Conservation (phyloP, 1,140 invertebrate genomes). For the Daktulosphaira vitifoliae region DNA sequence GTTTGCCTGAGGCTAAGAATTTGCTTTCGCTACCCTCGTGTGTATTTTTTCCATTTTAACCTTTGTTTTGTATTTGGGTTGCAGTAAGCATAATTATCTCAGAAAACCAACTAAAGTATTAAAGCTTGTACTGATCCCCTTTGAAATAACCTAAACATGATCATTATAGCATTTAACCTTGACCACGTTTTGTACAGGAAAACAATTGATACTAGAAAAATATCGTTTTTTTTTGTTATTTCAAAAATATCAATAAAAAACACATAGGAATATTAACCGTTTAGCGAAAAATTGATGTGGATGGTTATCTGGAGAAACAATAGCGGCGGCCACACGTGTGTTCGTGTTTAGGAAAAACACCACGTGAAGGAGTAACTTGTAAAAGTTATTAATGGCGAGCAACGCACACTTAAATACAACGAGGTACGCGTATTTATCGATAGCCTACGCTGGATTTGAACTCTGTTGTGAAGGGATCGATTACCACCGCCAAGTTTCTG, state of each 20-base stretch:
- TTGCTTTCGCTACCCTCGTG: background rate
- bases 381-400: constrained; percentile 30
- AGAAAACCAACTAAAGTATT: no score
- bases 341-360: background rate
- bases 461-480: constrained; percentile 7
- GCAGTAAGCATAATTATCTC: no score
- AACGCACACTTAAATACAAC: background rate
- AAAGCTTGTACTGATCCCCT: no score
- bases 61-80: no score
- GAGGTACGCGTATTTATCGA: background rate
- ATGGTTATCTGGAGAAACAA: background rate
- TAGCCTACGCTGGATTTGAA: no score
- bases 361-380: background rate
- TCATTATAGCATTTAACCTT: no score
- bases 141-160: no score
- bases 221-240: no score
- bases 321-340: constrained; percentile 9
- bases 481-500: background rate
- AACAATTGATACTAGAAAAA: no score
- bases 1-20: constrained; percentile 3
- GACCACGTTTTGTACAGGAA: no score
- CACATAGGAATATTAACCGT: constrained; percentile 22
- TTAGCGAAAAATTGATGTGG: constrained; percentile 4
- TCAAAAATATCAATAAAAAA: no score
- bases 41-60: no score